Percentiles rank a stretch among this genome's conserved stretches.
Conservation (phyloP, 1,140 invertebrate genomes). For the Nasonia giraulti region DNA sequence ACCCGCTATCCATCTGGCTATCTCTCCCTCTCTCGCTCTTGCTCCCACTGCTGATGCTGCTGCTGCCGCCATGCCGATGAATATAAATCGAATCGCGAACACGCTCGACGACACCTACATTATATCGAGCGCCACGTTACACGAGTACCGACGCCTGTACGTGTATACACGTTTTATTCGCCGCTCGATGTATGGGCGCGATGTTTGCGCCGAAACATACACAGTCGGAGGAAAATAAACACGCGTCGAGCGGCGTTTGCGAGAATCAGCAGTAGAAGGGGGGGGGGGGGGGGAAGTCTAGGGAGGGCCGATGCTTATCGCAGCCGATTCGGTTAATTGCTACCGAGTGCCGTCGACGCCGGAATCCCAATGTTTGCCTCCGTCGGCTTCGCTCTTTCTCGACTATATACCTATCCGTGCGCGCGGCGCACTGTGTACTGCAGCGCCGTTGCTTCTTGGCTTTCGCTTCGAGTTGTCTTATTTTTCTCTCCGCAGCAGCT, state of each 20-base stretch:
- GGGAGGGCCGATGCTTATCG: constrained; percentile 37
- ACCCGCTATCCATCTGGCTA: background rate
- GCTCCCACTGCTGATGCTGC: background rate
- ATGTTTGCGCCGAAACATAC: background rate
- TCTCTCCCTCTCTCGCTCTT: background rate
- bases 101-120: background rate
- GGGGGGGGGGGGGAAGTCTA: background rate
- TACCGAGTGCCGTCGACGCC: background rate
- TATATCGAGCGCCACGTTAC: background rate
- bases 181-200: background rate
- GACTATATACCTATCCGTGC: too few species aligned
- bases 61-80: constrained; percentile 55
- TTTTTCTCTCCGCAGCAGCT: background rate
- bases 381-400: too few species aligned
- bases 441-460: background rate
- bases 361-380: constrained; percentile 31
- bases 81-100: constrained; percentile 62
- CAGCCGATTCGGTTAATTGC: constrained; percentile 36
- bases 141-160: background rate
- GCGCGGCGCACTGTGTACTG: background rate
- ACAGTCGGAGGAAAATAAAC: background rate
- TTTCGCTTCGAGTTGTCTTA: background rate
- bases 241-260: too few species aligned
- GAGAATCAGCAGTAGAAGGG: background rate
- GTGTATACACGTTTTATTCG: background rate